These are phyloP conservation scores for Entomobrya multifasciata DNA, from an alignment of 2,888 invertebrate genomes.

Conservation along the genomic window DNA sequence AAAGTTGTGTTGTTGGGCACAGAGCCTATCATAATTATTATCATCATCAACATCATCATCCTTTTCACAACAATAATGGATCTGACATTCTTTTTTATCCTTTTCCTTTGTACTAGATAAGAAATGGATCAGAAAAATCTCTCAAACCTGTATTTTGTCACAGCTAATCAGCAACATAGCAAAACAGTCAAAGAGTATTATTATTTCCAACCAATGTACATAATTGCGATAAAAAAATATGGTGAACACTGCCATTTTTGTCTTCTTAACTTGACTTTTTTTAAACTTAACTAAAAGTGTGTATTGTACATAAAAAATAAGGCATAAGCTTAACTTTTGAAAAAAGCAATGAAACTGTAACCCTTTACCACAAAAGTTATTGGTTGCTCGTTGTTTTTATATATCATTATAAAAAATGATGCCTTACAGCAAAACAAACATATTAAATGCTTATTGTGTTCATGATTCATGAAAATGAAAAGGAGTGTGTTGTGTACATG, in stretches of 20 bases:
- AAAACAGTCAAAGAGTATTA: background rate
- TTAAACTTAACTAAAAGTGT: background rate
- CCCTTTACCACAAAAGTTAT: background rate
- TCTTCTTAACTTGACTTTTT: background rate
- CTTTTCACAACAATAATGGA: slow-evolving; percentile 10
- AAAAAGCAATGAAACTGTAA: background rate
- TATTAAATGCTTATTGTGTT: slow-evolving; percentile 7
- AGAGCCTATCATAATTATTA: slow-evolving; percentile 6
- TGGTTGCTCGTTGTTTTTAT: background rate
- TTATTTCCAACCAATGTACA: background rate
- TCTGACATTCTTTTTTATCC: slow-evolving; percentile 44
- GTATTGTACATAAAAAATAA: background rate
- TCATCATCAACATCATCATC: slow-evolving; percentile 35
- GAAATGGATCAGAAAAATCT: slow-evolving; percentile 67
- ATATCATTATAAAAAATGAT: background rate
- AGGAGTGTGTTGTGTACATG: no score
- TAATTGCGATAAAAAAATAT: no score
- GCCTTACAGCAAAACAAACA: slow-evolving; percentile 29
- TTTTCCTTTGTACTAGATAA: slow-evolving; percentile 67
- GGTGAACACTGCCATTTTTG: slow-evolving; percentile 34
- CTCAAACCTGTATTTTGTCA: slow-evolving; percentile 63
- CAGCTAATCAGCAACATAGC: slow-evolving; percentile 24
- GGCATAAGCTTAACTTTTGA: background rate
- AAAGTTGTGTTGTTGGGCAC: slow-evolving; percentile 25
- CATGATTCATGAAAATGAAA: slow-evolving; percentile 1